A percentile compares a stretch with the other conserved stretches of the same genome.
These are phyloP conservation scores for Caenorhabditis tropicalis DNA, from an alignment of 1,140 invertebrate genomes.

Conservation along the genomic window DNA sequence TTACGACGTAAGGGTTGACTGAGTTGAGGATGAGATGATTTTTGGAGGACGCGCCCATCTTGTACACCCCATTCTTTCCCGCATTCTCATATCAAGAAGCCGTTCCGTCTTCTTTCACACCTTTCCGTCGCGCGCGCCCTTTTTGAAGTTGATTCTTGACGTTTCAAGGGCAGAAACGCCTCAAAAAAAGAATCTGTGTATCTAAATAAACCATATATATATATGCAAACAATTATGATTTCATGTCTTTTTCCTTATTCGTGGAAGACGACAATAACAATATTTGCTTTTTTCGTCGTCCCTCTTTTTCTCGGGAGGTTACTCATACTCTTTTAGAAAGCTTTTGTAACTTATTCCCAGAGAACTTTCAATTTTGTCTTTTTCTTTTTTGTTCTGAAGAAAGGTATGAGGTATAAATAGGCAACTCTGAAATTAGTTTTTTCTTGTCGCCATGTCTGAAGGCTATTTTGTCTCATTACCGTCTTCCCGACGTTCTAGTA, in stretches of 20 bases:
- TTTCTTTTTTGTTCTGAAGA: not conserved
- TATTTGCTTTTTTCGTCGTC: not conserved
- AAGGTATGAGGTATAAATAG: not conserved
- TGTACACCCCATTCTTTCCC: not conserved
- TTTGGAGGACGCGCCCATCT: conserved; percentile 39
- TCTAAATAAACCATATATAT: conserved; percentile 10
- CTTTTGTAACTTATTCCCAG: not conserved
- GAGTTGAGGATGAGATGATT: conserved; percentile 38
- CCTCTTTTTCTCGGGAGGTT: not conserved
- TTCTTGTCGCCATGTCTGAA: not conserved
- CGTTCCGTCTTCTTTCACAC: conserved; percentile 33
- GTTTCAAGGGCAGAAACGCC: not conserved
- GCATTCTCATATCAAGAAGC: conserved; percentile 35
- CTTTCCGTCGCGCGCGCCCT: not conserved
- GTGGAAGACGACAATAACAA: conserved; percentile 22
- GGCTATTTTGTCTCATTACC: conserved; percentile 14
- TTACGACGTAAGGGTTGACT: conserved; percentile 42
- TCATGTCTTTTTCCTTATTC: conserved; percentile 2
- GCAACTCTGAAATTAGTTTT: no score
- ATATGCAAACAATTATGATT: conserved; percentile 33
- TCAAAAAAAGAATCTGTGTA: not conserved
- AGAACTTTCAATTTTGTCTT: not conserved
- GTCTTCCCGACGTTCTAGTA: conserved; percentile 2
- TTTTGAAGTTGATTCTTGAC: conserved; percentile 29
- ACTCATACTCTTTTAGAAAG: conserved; percentile 17